These are phyloP conservation scores for Tupaia chinensis DNA, from an alignment of 2,113 vertebrate genomes.

Conservation along the genomic window DNA sequence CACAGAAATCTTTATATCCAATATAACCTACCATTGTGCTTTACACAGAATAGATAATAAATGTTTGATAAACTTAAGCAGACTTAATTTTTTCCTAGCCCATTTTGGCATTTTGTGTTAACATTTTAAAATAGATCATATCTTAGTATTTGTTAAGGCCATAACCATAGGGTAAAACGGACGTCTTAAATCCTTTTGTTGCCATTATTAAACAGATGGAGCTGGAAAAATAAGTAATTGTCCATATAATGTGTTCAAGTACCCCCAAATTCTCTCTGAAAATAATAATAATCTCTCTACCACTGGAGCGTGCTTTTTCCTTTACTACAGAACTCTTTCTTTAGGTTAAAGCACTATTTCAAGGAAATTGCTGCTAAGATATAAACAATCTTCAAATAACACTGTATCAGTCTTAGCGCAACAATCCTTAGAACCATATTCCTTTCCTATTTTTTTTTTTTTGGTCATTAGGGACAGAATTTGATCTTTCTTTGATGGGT, in stretches of 20 bases:
- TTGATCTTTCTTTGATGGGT: conserved; percentile 26
- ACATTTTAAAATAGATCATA: neutral
- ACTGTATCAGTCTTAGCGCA: neutral
- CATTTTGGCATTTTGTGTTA: neutral
- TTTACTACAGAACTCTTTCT: neutral
- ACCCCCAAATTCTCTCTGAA: neutral
- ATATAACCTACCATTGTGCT: no score
- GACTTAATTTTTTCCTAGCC: neutral
- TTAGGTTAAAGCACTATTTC: conserved; percentile 34
- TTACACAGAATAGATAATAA: neutral
- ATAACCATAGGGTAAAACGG: neutral
- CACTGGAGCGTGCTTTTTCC: neutral
- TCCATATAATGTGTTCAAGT: neutral
- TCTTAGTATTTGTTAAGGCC: neutral
- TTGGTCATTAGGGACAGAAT: neutral
- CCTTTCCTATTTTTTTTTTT: no score
- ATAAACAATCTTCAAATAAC: conserved; percentile 30
- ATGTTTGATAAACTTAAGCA: neutral
- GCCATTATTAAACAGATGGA: conserved; percentile 1
- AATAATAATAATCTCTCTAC: neutral
- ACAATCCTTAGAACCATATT: neutral
- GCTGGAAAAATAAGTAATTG: neutral
- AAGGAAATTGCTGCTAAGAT: neutral
- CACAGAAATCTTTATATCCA: no score
- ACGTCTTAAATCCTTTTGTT: neutral